Conservation (phyloP, 1,140 invertebrate species). For the Harpegnathos saltator region DNA sequence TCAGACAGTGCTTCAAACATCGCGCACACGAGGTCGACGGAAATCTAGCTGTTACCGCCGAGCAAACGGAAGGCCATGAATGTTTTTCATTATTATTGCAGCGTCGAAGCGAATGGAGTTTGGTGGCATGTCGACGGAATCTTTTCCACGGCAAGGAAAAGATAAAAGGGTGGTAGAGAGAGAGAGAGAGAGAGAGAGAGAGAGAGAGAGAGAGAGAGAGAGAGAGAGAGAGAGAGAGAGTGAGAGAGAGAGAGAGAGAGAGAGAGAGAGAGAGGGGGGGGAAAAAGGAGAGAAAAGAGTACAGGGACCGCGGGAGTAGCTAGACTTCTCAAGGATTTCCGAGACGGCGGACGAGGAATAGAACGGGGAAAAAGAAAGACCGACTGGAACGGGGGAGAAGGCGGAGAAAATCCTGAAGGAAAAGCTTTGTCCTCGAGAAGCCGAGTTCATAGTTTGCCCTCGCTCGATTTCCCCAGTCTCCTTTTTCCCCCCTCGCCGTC, state of each 20-base stretch:
- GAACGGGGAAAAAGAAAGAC: constrained; percentile 51
- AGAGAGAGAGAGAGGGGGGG: neutral
- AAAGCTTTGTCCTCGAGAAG: constrained; percentile 79
- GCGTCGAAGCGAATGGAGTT: constrained; percentile 58
- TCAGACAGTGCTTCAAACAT: neutral
- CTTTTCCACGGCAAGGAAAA: constrained; percentile 56
- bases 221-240: neutral
- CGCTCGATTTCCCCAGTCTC: constrained; percentile 76
- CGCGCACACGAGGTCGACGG: neutral
- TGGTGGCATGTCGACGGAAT: constrained; percentile 65
- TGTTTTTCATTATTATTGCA: constrained; percentile 70
- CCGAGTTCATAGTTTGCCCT: constrained; percentile 76
- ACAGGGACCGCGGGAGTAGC: constrained; percentile 56
- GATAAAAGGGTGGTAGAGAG: constrained; percentile 43
- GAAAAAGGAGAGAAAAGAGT: too few relatives aligned
- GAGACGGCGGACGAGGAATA: constrained; percentile 64
- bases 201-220: neutral
- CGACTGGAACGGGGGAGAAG: constrained; percentile 31
- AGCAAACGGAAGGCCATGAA: constrained; percentile 53
- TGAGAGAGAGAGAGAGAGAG: neutral
- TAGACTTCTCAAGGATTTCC: constrained; percentile 76
- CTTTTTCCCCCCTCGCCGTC: neutral
- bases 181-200: neutral
- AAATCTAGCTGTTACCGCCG: constrained; percentile 27
- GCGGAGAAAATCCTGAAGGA: constrained; percentile 70